phyloP scores from a whole-genome alignment of 2,113 vertebrate genomes.

The Fregata magnificens region DNA sequence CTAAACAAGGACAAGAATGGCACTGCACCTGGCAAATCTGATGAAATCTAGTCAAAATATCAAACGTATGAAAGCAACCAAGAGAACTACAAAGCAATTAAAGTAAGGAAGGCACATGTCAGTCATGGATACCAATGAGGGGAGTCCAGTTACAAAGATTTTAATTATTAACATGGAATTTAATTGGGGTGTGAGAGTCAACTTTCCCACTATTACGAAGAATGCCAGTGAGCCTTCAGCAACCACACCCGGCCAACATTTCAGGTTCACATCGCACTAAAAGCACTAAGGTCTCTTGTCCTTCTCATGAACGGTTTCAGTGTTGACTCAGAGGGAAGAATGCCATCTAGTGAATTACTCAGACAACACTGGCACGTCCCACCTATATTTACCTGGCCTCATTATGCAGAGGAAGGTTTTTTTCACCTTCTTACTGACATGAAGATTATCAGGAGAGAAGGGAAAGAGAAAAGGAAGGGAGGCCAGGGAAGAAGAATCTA shows the following conservation, averaged over 20 bases:
- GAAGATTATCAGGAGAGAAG: neutral
- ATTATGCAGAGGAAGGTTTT: neutral
- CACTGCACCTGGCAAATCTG: neutral
- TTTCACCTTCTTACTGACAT: neutral
- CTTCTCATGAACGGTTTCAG: neutral
- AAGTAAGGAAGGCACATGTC: neutral
- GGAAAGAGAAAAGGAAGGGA: neutral
- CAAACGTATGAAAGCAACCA: neutral
- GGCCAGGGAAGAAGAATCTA: neutral
- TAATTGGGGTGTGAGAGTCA: neutral
- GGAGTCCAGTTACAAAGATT: neutral
- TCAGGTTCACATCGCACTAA: neutral
- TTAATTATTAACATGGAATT: constrained; percentile 36
- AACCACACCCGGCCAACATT: neutral
- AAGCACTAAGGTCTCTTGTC: neutral
- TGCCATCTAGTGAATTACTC: neutral
- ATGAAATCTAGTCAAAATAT: neutral
- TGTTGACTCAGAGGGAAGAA: neutral
- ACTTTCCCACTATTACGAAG: neutral
- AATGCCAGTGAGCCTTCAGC: neutral
- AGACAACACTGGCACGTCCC: neutral
- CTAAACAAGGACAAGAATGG: neutral
- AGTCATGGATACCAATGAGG: neutral
- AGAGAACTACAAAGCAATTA: neutral
- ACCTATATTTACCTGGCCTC: neutral